phyloP scores from a whole-genome alignment of 2,888 invertebrate species.

The Oxystoma pomonae region DNA sequence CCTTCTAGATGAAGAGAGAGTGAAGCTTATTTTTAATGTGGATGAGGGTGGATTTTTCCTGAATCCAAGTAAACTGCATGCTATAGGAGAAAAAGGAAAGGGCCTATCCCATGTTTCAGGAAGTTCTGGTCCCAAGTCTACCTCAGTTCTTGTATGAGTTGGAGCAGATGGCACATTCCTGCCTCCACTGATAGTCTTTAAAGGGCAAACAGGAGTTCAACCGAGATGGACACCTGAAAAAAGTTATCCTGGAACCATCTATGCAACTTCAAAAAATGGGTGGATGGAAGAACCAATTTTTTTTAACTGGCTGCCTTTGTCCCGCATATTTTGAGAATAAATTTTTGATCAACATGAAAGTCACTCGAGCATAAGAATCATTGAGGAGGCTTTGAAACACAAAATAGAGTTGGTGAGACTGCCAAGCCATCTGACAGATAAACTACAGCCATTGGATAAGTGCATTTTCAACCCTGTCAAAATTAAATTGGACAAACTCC shows the following conservation, averaged over 20 bases:
- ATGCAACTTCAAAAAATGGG: slow-evolving; percentile 26
- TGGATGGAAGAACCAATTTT: slow-evolving; percentile 26
- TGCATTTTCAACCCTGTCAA: slow-evolving; percentile 7
- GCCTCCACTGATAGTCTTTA: slow-evolving; percentile 28
- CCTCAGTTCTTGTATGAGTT: slow-evolving; percentile 18
- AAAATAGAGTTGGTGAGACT: slow-evolving; percentile 22
- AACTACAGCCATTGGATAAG: slow-evolving; percentile 19
- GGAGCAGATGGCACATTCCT: slow-evolving; percentile 23
- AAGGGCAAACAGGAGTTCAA: slow-evolving; percentile 24
- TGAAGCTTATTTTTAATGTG: slow-evolving; percentile 18
- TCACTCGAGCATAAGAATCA: slow-evolving; percentile 21
- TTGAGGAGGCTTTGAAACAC: slow-evolving; percentile 17
- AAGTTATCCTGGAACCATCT: slow-evolving; percentile 23
- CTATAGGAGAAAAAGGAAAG: slow-evolving; percentile 25
- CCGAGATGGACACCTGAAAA: slow-evolving; percentile 18
- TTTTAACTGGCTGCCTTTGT: too few relatives aligned
- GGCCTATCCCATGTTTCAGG: slow-evolving; percentile 21
- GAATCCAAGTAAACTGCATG: slow-evolving; percentile 23
- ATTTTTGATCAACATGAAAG: slow-evolving; percentile 18
- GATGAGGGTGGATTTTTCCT: slow-evolving; percentile 27
- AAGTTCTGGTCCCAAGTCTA: slow-evolving; percentile 24
- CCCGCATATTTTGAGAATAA: too few relatives aligned
- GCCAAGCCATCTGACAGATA: slow-evolving; percentile 26
- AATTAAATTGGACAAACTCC: slow-evolving; percentile 20
- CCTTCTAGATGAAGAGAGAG: not conserved